These are phyloP conservation scores for Crambe crambe DNA, from an alignment of 37 sponge, comb jelly and placozoan species.

Conservation along the genomic window DNA sequence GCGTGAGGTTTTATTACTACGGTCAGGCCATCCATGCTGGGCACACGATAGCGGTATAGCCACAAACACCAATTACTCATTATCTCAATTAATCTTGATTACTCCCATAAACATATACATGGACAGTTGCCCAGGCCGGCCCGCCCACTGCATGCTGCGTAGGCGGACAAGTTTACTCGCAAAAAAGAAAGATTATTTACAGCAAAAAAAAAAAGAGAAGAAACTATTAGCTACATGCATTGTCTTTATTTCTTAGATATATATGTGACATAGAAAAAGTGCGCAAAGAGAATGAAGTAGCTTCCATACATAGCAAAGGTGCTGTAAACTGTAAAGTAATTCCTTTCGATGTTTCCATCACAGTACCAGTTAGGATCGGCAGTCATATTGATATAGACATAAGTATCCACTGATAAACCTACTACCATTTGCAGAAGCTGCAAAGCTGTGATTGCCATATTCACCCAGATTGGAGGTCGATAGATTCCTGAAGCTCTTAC, in stretches of 20 bases:
- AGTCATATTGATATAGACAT: constrained; percentile 16
- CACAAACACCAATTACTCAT: no score
- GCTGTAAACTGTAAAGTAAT: constrained; percentile 23
- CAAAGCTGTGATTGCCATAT: constrained; percentile 74
- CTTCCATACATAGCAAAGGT: constrained; percentile 80
- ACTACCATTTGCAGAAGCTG: constrained; percentile 92
- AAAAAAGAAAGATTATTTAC: no score
- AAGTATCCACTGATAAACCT: constrained; percentile 36
- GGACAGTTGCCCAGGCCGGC: no score
- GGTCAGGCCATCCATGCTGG: no score
- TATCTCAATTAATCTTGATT: no score
- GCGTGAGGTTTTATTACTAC: no score
- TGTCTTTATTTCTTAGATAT: constrained; percentile 2
- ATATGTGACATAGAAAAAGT: constrained; percentile 83
- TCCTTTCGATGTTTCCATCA: constrained; percentile 44
- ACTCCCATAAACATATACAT: no score
- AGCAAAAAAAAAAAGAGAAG: no score
- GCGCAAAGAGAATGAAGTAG: constrained; percentile 81
- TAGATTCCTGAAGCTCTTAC: constrained; percentile 65
- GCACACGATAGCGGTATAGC: no score
- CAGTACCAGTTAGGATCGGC: constrained; percentile 45
- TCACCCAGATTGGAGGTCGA: constrained; percentile 76
- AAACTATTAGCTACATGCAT: no score
- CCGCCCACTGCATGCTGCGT: no score
- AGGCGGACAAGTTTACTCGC: no score